Base-by-base conservation (phyloP, 2,797 vertebrate species). In the Dromococcyx pavoninus region DNA sequence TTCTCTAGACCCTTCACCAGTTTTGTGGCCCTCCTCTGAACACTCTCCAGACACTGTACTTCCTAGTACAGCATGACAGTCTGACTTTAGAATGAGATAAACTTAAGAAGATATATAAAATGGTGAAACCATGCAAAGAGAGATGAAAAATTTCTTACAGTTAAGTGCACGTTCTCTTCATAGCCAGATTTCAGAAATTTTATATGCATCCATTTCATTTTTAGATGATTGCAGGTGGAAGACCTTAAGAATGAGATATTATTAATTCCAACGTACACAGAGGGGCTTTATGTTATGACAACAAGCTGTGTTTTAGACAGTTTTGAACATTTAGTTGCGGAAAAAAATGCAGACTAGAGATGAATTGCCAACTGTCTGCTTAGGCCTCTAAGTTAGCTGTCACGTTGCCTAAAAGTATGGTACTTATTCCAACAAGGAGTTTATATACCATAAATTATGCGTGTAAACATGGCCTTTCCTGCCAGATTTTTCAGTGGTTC, bases 71-170 rank as follows among this genome's bases (percentile, higher is more conserved):
- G 65, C 44, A 22, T 7, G 12, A n/a, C 1, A 2, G 37, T 50
- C 27, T 61, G 69, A 25, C 54, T 86, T 83, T 65, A 44, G 46
- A 37, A 62, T 12, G 10, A 78, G n/a, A 69, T 19, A 37, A 83
- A 73, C n/a, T 28, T 90, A 44, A 85, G 76, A 84, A n/a, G 21
- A 88, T 12, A 74, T 35, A 35, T 11, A 71, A 89, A 94, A 65
- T 7, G 8, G 8, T 75, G 92, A 93, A 94, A 74, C 46, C 7
- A 15, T 35, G 15, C 25, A 69, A 56, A 57, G 57, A 60, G 8
- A 25, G 11, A 58, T 72, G 6, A 50, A 89, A 58, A 19, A 32
- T 74, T 87, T 83, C 27, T 74, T 58, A 43, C 21, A 48, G 35
- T 62, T 58, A 53, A 46, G 30, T 87, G 67, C 11, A 77, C 82